phyloP scores from a whole-genome alignment of 2,113 vertebrate species.

The Gulo gulo region DNA sequence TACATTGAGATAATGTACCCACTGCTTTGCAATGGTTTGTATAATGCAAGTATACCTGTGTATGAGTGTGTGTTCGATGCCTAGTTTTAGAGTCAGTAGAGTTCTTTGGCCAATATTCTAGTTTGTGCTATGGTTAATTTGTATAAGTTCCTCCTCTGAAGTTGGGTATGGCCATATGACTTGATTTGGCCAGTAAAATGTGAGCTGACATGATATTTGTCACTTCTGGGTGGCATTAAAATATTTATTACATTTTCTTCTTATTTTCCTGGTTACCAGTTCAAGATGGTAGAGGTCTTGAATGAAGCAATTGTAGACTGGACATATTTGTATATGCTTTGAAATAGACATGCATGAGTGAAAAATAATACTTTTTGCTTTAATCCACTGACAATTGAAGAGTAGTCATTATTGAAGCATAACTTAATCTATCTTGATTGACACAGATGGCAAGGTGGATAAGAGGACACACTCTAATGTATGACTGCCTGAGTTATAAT shows the following conservation, averaged over 20 bases:
- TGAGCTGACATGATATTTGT: neutral
- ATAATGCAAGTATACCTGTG: neutral
- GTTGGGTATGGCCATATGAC: too few relatives aligned
- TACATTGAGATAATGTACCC: neutral
- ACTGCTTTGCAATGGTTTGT: neutral
- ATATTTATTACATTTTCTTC: neutral
- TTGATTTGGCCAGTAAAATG: neutral
- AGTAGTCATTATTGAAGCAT: neutral
- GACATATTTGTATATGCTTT: neutral
- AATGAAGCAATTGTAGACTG: neutral
- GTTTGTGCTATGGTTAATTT: neutral
- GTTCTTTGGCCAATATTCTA: neutral
- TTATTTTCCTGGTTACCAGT: neutral
- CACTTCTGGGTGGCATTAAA: neutral
- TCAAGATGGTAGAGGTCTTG: neutral
- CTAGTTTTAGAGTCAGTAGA: neutral
- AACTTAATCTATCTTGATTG: neutral
- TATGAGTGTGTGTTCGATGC: neutral
- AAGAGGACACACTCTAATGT: neutral
- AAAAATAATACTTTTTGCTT: neutral
- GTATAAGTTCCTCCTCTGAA: neutral
- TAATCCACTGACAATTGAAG: neutral
- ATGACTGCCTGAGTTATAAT: neutral
- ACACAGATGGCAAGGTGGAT: neutral
- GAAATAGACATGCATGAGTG: neutral